These are phyloP conservation scores for Anarsia innoxiella DNA, from an alignment of 2,888 invertebrate genomes.

Conservation along the genomic window DNA sequence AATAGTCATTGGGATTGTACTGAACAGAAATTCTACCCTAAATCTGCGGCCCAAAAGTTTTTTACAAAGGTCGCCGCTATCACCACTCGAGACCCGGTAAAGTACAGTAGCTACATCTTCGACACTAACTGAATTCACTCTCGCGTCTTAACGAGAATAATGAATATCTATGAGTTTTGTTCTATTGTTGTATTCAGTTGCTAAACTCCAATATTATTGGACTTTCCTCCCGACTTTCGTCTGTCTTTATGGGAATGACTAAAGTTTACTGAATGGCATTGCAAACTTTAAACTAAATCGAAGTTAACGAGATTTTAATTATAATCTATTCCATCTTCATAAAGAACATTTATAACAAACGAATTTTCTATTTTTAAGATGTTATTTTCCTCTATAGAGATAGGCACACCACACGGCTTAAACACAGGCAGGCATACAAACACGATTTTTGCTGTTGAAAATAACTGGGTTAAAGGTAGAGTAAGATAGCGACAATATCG, in stretches of 20 bases:
- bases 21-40: neutral
- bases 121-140: conserved; percentile 34
- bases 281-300: neutral
- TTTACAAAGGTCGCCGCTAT: conserved; percentile 3
- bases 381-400: too few relatives aligned
- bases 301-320: too few relatives aligned
- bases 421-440: too few relatives aligned
- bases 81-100: conserved; percentile 3
- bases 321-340: too few relatives aligned
- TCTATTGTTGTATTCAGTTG: conserved; percentile 29
- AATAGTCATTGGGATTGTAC: too few relatives aligned
- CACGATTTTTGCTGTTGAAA: too few relatives aligned
- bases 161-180: conserved; percentile 50
- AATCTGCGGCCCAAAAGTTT: neutral
- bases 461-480: too few relatives aligned
- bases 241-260: conserved; percentile 7
- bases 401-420: too few relatives aligned
- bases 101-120: conserved; percentile 27
- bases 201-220: conserved; percentile 25
- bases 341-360: too few relatives aligned
- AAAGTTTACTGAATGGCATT: too few relatives aligned
- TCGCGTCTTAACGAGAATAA: conserved; percentile 36
- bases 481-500: too few relatives aligned
- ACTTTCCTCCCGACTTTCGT: neutral
- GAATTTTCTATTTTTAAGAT: too few relatives aligned